Base-by-base conservation (phyloP, 2,888 invertebrate genomes). In the Leptopilina myrica region DNA sequence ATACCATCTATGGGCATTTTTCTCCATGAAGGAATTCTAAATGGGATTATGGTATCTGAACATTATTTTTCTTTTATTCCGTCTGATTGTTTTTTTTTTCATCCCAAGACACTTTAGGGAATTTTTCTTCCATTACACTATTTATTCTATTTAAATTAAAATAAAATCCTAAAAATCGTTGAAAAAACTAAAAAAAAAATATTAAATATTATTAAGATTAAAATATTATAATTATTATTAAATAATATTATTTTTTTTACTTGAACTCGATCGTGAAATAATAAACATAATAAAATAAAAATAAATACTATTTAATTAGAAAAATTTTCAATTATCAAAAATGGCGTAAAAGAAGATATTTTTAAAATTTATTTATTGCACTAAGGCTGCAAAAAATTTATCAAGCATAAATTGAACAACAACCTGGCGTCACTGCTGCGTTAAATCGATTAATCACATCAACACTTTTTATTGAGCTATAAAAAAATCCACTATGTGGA, bases 401-500 rank as follows among this genome's bases (percentile, higher is more conserved):
- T 59, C 59, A 59, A 59, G 59, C 59, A 59, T 59, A 15, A 59
- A n/a, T 59, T 59, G 15, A 33, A 12, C 12, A 56, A 59, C 59
- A 59, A 59, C 59, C n/a, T 14, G n/a, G 59, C 59, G 15, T 59
- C 59, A 59, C n/a, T 59, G 59, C 33, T 59, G n/a, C 15, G 59
- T 59, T n/a, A 59, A 59, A 59, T 59, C 59, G 59, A 59, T 59
- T 59, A 59, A 59, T 12, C 59, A 6, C 59, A n/a, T 8, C 59
- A 59, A 59, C 59, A 59, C 59, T 59, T 33, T 33, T 59, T 59
- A 59, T 59, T 59, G 59, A n/a, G 59, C 59, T 59, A 59, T 59
- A 59, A 59, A 59, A 43, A 59, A 59, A 12, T 59, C 4, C 15
- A 59, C 59, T 3, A n/a, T 14, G 15, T 15, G 59, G 59, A 59